phyloP scores from a whole-genome alignment of 2,113 vertebrate genomes.

The Eclectus roratus region DNA sequence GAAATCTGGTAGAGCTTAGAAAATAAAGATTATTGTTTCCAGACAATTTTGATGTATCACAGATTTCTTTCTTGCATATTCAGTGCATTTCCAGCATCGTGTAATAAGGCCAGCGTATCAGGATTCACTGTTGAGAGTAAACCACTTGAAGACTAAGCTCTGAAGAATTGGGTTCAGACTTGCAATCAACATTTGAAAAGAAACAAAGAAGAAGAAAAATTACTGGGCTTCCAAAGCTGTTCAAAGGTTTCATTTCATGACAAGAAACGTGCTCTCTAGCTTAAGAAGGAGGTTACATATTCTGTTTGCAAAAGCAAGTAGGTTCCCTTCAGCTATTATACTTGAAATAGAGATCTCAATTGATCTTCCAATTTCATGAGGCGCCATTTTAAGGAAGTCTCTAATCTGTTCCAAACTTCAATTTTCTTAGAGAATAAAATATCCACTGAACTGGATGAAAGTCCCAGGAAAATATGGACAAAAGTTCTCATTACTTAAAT shows the following conservation, averaged over 20 bases:
- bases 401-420: not conserved
- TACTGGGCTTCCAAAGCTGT: not conserved
- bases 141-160: not conserved
- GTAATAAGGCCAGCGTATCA: not conserved
- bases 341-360: not conserved
- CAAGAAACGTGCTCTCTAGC: not conserved
- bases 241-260: not conserved
- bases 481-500: not conserved
- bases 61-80: not conserved
- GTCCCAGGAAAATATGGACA: not conserved
- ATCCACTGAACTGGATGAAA: not conserved
- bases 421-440: not conserved
- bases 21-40: not conserved
- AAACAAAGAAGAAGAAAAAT: accelerated
- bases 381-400: not conserved
- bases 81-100: not conserved
- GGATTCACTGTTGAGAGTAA: not conserved
- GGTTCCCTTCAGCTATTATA: not conserved
- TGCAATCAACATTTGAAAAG: not conserved
- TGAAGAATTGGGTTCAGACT: not conserved
- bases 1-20: not conserved
- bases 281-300: not conserved
- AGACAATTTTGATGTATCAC: not conserved
- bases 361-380: not conserved
- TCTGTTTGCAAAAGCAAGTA: not conserved